Evolutionary conservation across 2,113 vertebrate genomes (phyloP), one percentile per base, ranked within the genome.

Genomic region (Polypterus bichir): DNA sequence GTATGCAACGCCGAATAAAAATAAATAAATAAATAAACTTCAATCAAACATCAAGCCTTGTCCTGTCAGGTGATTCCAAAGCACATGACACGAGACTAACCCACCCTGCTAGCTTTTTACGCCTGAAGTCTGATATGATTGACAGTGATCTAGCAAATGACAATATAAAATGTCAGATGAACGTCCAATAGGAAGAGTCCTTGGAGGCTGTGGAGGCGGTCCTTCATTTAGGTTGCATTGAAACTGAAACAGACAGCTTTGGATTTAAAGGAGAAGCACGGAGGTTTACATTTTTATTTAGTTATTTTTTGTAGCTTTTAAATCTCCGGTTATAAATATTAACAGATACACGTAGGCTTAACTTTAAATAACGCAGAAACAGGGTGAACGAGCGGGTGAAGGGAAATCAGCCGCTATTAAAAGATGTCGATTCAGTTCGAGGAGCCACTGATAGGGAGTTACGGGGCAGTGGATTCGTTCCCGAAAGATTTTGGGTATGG

Each of bases 381-480:
- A 62, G 77, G 48, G 47, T n/a, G n/a, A n/a, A n/a, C n/a, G n/a
- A 66, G 74, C 70, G 59, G 68, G 64, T 54, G 49, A 48, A 70
- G 77, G 78, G 64, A 71, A 68, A 72, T 65, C 56, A 64, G 71
- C 67, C 69, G 65, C 64, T 59, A 80, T 75, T 79, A 71, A 81
- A 90, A 82, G 68, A 97, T 97, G 93, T 95, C 93, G 83, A 89
- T 94, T 76, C 94, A 89, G 85, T 97, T 92, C 81, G 92, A 92
- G 73, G 92, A 94, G 77, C 79, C 89, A 77, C 79, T 95, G 75
- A 73, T 88, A 48, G 90, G 90, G 59, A 92, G 91, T 76, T 93
- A 92, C 69, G 92, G 91, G 63, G 84, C 89, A 4, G 86, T 90
- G 8, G 92, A 95, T 73, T 89, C 94, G 1, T 96, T 97, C 72